Percentiles rank a stretch among this genome's conserved stretches.
Conservation (phyloP, 2,888 invertebrate genomes). For the Gibbula magus region DNA sequence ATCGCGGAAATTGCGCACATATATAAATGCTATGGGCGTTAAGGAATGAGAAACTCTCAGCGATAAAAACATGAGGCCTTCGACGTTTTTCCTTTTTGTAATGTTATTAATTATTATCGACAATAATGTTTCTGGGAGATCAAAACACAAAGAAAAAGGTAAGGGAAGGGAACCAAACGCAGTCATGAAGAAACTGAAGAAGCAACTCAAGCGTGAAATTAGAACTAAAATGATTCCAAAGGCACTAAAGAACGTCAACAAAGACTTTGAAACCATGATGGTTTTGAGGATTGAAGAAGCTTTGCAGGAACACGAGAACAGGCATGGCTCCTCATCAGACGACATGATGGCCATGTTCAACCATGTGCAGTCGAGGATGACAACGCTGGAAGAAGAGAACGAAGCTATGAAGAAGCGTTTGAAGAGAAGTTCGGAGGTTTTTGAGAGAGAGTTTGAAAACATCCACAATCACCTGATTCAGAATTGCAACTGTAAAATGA, state of each 20-base stretch:
- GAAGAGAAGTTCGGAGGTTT: not conserved
- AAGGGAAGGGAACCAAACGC: not conserved
- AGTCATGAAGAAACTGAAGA: slow-evolving; percentile 2
- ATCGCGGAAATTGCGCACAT: too few species aligned
- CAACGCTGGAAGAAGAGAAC: not conserved
- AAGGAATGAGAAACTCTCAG: too few species aligned
- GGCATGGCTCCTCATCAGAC: not conserved
- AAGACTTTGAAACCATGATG: not conserved
- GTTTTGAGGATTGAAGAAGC: not conserved
- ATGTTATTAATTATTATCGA: too few species aligned
- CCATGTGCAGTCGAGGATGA: not conserved
- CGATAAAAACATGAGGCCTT: too few species aligned
- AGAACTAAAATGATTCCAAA: not conserved
- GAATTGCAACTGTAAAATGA: not conserved
- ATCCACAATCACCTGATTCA: not conserved
- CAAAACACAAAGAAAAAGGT: too few species aligned
- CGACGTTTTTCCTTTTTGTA: too few species aligned
- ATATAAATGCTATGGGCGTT: too few species aligned
- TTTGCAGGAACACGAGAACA: not conserved
- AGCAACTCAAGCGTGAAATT: not conserved
- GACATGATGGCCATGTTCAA: not conserved
- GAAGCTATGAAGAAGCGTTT: not conserved
- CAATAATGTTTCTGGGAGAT: too few species aligned
- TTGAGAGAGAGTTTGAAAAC: not conserved
- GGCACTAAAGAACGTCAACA: not conserved